These are phyloP conservation scores for Gadopsis marmoratus DNA, from an alignment of 2,797 vertebrate species.

Conservation along the genomic window DNA sequence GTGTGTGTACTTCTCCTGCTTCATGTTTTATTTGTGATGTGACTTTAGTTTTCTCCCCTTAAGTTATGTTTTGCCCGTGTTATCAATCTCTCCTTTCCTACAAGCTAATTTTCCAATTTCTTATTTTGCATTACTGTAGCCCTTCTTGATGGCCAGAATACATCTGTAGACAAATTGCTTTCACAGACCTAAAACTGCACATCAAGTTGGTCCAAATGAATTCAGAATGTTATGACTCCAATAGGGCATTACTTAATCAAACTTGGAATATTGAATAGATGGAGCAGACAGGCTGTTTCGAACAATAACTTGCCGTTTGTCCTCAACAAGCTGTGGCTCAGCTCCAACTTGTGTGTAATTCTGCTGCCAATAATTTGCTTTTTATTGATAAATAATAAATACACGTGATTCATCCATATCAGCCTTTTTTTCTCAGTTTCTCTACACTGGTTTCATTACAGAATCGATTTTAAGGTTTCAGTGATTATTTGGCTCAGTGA, in stretches of 20 bases:
- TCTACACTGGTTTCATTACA: constrained; percentile 29
- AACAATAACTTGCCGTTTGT: constrained; percentile 13
- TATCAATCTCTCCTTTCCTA: constrained; percentile 46
- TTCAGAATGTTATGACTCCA: not conserved
- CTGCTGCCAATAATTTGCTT: constrained; percentile 31
- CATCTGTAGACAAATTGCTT: constrained; percentile 26
- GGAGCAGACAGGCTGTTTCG: not conserved
- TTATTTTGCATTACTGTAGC: constrained; percentile 20
- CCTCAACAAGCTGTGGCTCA: constrained; percentile 17
- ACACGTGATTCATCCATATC: constrained; percentile 27
- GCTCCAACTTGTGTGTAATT: constrained; percentile 19
- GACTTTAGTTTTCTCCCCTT: constrained; percentile 38
- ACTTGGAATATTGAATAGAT: constrained; percentile 13
- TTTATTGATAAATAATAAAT: constrained; percentile 45
- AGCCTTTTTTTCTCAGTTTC: constrained; percentile 27
- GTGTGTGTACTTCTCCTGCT: constrained; percentile 36
- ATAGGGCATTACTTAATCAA: constrained; percentile 20
- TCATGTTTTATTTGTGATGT: constrained; percentile 51
- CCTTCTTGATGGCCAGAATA: constrained; percentile 12
- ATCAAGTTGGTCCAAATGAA: constrained; percentile 18
- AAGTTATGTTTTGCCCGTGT: constrained; percentile 38
- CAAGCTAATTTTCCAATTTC: constrained; percentile 18
- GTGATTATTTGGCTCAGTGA: constrained; percentile 55
- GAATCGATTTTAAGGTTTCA: constrained; percentile 58
- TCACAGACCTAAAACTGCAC: not conserved